phyloP scores from a whole-genome alignment of 2,113 vertebrate genomes.

The Cathartes aura region DNA sequence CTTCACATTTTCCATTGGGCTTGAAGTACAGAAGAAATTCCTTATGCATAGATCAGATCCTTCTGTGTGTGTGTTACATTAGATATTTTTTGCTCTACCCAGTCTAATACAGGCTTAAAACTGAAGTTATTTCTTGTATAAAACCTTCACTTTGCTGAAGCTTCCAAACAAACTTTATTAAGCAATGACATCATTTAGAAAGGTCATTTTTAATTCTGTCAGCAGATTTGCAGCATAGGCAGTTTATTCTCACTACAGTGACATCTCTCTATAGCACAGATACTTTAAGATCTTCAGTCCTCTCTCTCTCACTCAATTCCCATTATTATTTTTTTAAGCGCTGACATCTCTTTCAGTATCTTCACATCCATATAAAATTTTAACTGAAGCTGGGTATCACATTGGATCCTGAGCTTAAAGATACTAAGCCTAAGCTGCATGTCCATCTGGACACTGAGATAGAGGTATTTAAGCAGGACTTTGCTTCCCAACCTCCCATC shows the following conservation, averaged over 20 bases:
- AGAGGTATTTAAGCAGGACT: constrained; percentile 5
- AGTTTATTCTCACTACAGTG: neutral
- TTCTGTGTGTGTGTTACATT: neutral
- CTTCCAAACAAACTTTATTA: constrained; percentile 1
- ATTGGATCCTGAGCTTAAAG: constrained; percentile 15
- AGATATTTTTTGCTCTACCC: neutral
- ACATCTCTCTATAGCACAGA: neutral
- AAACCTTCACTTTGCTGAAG: neutral
- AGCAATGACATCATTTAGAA: neutral
- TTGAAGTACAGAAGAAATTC: neutral
- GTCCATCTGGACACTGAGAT: constrained; percentile 48
- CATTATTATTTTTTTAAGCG: neutral
- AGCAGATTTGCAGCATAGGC: neutral
- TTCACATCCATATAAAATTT: constrained; percentile 1
- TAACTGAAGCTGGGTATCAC: constrained; percentile 1
- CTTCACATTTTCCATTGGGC: neutral
- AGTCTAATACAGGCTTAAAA: neutral
- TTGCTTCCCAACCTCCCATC: neutral
- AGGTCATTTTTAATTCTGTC: constrained; percentile 33
- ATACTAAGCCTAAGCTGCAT: constrained; percentile 36
- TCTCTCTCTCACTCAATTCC: neutral
- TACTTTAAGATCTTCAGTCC: neutral
- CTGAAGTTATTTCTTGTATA: neutral
- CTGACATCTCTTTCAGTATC: constrained; percentile 30
- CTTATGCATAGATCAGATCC: neutral